phyloP scores from a whole-genome alignment of 1,140 invertebrate genomes.

The Ladona fulva region DNA sequence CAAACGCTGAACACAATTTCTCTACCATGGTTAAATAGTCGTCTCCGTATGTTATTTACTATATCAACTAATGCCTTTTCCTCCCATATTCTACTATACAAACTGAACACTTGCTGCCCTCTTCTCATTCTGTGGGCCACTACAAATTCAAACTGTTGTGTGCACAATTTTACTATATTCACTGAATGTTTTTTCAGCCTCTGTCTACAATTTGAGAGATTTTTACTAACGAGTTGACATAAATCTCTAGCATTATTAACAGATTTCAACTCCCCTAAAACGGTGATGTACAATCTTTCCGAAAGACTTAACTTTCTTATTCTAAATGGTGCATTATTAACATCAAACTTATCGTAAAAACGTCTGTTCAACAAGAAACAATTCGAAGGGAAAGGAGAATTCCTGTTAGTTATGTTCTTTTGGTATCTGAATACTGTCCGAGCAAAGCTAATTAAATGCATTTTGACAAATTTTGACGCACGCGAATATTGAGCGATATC shows the following conservation, averaged over 20 bases:
- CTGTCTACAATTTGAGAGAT: neutral
- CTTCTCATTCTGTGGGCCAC: constrained; percentile 49
- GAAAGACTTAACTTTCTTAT: neutral
- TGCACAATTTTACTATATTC: constrained; percentile 41
- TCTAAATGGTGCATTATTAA: neutral
- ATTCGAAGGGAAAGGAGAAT: neutral
- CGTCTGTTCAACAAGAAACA: neutral
- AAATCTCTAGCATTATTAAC: neutral
- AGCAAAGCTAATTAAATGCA: neutral
- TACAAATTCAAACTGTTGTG: constrained; percentile 52
- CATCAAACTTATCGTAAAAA: neutral
- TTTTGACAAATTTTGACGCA: neutral
- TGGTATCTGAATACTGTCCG: neutral
- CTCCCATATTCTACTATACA: constrained; percentile 53
- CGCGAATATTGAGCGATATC: too few relatives aligned
- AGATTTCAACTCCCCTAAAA: neutral
- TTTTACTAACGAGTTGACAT: neutral
- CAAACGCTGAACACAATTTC: constrained; percentile 39
- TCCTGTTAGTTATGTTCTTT: neutral
- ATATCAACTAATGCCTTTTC: constrained; percentile 46
- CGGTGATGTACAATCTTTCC: neutral
- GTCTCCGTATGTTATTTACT: constrained; percentile 39
- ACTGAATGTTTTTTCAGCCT: constrained; percentile 35
- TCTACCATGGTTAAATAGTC: constrained; percentile 33
- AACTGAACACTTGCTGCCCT: constrained; percentile 48